Evolutionary conservation across 2,113 vertebrate species (phyloP).

Genomic region (Sturnira hondurensis): DNA sequence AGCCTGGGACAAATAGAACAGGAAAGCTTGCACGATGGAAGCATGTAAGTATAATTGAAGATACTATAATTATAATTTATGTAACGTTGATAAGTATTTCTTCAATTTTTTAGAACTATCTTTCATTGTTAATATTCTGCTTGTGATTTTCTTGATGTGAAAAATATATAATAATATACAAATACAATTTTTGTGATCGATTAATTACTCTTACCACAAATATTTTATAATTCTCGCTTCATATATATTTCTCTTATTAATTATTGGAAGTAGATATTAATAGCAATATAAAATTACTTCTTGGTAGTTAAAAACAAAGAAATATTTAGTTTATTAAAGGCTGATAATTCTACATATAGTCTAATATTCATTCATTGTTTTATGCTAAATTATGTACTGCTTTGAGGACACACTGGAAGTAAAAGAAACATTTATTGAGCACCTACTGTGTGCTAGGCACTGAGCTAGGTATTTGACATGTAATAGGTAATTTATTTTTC

Average conservation of each 20-base stretch:
- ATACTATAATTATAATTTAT: background rate
- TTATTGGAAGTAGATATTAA: background rate
- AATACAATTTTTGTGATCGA: background rate
- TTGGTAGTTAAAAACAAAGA: background rate
- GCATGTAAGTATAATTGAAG: conserved; percentile 53
- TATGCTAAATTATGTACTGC: background rate
- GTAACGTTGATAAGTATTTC: background rate
- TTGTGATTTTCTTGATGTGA: background rate
- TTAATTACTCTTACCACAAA: background rate
- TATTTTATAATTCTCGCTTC: background rate
- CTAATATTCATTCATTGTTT: background rate
- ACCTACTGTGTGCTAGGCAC: background rate
- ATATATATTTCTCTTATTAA: background rate
- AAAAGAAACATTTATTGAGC: conserved; percentile 2
- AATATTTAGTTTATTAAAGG: background rate
- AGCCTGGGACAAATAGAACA: background rate
- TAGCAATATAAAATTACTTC: background rate
- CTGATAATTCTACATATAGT: background rate
- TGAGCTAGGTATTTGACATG: background rate
- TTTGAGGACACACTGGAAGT: background rate
- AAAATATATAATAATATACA: background rate
- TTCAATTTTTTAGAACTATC: background rate
- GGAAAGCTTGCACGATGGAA: background rate
- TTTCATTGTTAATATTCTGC: conserved; percentile 8
- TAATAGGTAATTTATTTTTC: background rate